These are phyloP conservation scores for Anisognathus igniventris DNA, from an alignment of 2,797 vertebrate species.

Conservation along the genomic window DNA sequence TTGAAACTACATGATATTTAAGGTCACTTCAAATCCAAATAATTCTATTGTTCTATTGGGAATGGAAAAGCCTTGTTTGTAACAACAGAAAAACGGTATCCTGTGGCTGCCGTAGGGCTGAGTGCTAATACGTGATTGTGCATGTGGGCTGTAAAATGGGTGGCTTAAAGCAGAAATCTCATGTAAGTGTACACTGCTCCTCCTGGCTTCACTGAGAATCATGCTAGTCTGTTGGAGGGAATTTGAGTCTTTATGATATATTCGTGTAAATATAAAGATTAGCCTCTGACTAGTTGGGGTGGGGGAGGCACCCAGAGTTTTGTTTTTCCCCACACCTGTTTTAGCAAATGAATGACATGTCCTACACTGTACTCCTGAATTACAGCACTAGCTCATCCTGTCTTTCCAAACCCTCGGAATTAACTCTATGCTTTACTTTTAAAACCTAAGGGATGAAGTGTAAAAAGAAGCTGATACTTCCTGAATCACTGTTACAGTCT, in stretches of 20 bases:
- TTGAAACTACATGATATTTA: neutral
- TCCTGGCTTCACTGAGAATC: neutral
- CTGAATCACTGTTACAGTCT: neutral
- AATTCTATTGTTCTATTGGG: neutral
- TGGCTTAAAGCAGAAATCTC: neutral
- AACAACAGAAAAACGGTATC: fast-evolving
- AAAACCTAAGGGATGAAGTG: neutral
- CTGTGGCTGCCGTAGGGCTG: neutral
- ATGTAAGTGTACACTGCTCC: neutral
- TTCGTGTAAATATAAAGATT: neutral
- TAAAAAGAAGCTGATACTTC: neutral
- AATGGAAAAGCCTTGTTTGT: neutral
- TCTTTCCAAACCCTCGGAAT: neutral
- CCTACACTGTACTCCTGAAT: neutral
- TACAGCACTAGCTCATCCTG: neutral
- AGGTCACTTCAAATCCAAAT: neutral
- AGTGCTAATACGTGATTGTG: fast-evolving
- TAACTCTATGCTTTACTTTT: neutral
- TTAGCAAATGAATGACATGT: neutral
- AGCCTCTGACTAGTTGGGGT: neutral
- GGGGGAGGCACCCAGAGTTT: neutral
- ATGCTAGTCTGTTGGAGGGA: neutral
- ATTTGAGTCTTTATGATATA: neutral
- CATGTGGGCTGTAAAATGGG: fast-evolving
- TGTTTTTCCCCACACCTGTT: neutral